phyloP scores from a whole-genome alignment of 2,797 vertebrate genomes.

The Moxostoma hubbsi region DNA sequence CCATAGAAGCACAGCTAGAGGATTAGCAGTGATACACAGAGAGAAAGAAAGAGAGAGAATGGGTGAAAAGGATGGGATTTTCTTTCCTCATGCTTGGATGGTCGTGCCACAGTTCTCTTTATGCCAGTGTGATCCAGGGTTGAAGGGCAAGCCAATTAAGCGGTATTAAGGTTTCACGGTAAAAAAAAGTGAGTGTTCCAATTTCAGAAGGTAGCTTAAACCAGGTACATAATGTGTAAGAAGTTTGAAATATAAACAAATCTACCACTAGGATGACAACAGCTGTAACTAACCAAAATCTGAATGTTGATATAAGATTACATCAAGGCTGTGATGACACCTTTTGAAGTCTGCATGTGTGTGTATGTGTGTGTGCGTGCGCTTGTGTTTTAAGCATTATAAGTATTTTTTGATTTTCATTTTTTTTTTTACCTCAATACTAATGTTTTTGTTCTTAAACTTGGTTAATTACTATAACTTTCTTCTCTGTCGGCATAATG shows the following conservation, averaged over 20 bases:
- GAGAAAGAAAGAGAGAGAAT: neutral
- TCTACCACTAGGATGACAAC: neutral
- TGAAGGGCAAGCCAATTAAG: conserved; percentile 48
- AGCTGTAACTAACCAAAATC: neutral
- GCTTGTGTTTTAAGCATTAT: too few relatives aligned
- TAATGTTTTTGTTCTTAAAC: too few relatives aligned
- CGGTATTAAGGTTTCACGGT: conserved; percentile 32
- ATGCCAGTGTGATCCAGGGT: conserved; percentile 37
- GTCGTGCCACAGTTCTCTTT: neutral
- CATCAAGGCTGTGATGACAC: too few relatives aligned
- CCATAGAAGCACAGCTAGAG: conserved; percentile 51
- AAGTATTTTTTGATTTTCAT: too few relatives aligned
- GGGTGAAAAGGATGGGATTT: conserved; percentile 13
- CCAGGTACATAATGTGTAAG: neutral
- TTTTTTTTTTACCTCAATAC: too few relatives aligned
- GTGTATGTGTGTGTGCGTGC: too few relatives aligned
- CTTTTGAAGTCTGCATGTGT: too few relatives aligned
- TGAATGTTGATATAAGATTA: neutral
- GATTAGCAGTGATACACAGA: conserved; percentile 49
- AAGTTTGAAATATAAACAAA: conserved; percentile 23
- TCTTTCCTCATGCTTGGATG: conserved; percentile 34
- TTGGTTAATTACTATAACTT: too few relatives aligned
- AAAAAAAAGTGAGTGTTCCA: conserved; percentile 15
- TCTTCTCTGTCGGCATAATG: too few relatives aligned
- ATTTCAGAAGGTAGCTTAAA: conserved; percentile 12